Evolutionary conservation across 2,797 vertebrate species (phyloP), one percentile per base, ranked within the genome.

Genomic region (Lithobates sylvaticus): DNA sequence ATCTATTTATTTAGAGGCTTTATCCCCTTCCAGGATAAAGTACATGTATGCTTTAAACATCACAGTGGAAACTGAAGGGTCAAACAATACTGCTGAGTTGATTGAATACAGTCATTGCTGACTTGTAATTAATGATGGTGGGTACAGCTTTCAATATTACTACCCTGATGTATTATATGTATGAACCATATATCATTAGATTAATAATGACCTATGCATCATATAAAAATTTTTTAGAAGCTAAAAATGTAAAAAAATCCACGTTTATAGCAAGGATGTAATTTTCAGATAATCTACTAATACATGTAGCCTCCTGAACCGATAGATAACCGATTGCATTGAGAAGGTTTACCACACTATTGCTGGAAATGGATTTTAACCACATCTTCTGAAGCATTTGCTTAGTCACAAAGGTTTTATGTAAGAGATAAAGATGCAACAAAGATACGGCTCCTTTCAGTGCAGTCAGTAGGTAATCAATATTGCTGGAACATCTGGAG

Each of bases 391-490:
- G 54, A 36, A 72, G 34, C 23, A 64, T 61, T 29, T 73, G 50
- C 21, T 21, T 26, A 18, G 47, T 44, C 71, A 26, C 26, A 32
- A 58, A 39, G 10, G 74, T 26, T 54, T 69, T 67, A 67, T 76
- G 39, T 7, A 54, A 29, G 67, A 29, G 12, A 78, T 83, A 78
- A 39, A 71, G 50, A 29, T 26, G 9, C 26, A 58, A 71, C 34
- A 76, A 73, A 73, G 76, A 36, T 27, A 82, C 50, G 74, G 21
- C 13, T 10, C 61, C 10, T 64, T 75, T 26, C 50, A 73, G 75
- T 26, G n/a, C 36, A 27, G n/a, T 64, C 50, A 77, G 73, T 71
- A 65, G 50, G 73, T 23, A 83, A 83, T 86, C 85, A 73, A 83
- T 87, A 83, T 10, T 27, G 69, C 75, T 54, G 36, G 69, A 73